These are phyloP conservation scores for Heliconius melpomene DNA, from an alignment of 1,140 invertebrate species.

Conservation along the genomic window DNA sequence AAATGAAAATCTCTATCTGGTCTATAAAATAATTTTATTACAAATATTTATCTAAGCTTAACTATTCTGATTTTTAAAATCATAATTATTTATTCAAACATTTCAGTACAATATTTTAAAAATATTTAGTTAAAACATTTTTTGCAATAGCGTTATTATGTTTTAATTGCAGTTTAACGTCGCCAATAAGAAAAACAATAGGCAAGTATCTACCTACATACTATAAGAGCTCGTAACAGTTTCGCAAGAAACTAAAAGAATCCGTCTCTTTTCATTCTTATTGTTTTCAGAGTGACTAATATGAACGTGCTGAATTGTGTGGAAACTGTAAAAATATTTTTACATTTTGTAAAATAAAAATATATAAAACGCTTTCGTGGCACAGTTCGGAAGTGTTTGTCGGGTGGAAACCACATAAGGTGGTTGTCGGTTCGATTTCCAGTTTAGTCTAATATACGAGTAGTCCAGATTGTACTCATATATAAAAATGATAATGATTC, in stretches of 20 bases:
- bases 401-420: background rate
- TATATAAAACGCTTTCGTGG: background rate
- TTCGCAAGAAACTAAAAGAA: slow-evolving; percentile 24
- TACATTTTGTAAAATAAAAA: background rate
- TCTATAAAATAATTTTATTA: background rate
- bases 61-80: background rate
- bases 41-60: background rate
- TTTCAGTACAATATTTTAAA: background rate
- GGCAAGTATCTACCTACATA: slow-evolving; percentile 14
- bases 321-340: slow-evolving; percentile 9
- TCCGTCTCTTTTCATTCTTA: slow-evolving; percentile 13
- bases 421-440: background rate
- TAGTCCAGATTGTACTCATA: too few relatives aligned
- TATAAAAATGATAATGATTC: too few relatives aligned
- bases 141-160: background rate
- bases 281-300: slow-evolving; percentile 13
- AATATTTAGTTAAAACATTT: background rate
- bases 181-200: slow-evolving; percentile 20
- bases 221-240: slow-evolving; percentile 18
- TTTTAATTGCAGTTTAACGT: slow-evolving; percentile 30
- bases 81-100: background rate
- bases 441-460: background rate
- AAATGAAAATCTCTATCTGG: too few relatives aligned
- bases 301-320: slow-evolving; percentile 10
- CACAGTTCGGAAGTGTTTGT: background rate